Base-by-base conservation (phyloP, 2,888 invertebrate genomes). In the Zele albiditarsus region DNA sequence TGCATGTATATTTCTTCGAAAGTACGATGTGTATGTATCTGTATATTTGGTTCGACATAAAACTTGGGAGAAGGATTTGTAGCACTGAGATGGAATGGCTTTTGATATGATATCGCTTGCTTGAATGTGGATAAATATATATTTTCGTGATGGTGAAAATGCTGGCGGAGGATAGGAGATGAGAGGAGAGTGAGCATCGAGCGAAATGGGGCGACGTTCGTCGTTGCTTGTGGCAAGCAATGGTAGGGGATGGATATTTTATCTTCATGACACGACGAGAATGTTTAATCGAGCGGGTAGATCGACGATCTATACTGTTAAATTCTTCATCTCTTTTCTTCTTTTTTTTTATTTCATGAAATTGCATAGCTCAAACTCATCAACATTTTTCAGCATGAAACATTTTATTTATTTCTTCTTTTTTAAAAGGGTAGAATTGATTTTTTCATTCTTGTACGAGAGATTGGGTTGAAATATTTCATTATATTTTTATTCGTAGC, bases 21-120 rank as follows among this genome's bases (percentile, higher is more conserved):
- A 14, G 58, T 23, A 28, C 3, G 25, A 16, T 25, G 58, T 60
- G 66, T 42, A 33, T 49, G 67, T 14, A 16, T 28, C 6, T 46
- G 49, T 67, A 25, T 67, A 23, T 49, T 67, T n/a, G 3, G 14
- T 20, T 67, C 2, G 62, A 16, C 46, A 23, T 25, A 25, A 27
- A 28, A 27, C n/a, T 27, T 42, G 46, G 2, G 25, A 14, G 67
- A 28, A 46, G 66, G 58, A 57, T 66, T 71, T 63, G 63, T 42
- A n/a, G 25, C 23, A 63, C 27, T 25, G 42, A 57, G 57, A 73
- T 67, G 38, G 42, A 73, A 67, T 58, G 42, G 46, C 31, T 10
- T n/a, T 53, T 71, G 67, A 73, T 62, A 73, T 73, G 27, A 67
- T 73, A 73, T 42, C 67, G 66, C 67, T 67, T 66, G 8, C 23